phyloP scores from a whole-genome alignment of 2,888 invertebrate species.

The Epirrita christyi region DNA sequence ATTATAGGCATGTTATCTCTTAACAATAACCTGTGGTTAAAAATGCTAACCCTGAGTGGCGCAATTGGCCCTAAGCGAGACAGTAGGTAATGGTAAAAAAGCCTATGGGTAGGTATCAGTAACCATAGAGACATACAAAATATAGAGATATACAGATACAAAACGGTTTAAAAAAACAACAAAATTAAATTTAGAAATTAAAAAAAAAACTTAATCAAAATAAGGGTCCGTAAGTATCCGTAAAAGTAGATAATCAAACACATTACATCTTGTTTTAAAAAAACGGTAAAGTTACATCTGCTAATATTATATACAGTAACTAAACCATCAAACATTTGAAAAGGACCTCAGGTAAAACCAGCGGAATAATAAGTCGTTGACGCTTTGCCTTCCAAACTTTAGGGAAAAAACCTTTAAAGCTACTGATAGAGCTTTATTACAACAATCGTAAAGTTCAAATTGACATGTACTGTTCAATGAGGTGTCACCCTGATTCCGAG shows the following conservation, averaged over 20 bases:
- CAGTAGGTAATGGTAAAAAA: no score
- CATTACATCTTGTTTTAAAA: slow-evolving; percentile 5
- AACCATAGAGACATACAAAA: no score
- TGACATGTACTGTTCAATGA: not conserved
- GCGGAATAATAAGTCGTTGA: slow-evolving; percentile 6
- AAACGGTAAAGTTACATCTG: slow-evolving; percentile 2
- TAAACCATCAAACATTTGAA: slow-evolving; percentile 5
- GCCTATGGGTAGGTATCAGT: no score
- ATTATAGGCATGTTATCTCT: no score
- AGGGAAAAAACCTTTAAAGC: not conserved
- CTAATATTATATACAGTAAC: no score
- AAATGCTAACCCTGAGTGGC: no score
- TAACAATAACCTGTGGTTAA: no score
- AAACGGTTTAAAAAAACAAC: no score
- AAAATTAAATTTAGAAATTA: no score
- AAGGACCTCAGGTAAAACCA: slow-evolving; percentile 8
- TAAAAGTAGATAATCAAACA: not conserved
- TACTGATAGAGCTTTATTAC: not conserved
- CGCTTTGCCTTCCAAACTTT: not conserved
- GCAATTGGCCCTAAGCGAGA: no score
- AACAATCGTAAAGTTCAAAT: not conserved
- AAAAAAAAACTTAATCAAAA: no score
- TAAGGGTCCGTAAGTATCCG: not conserved
- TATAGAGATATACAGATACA: no score
- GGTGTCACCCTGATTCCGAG: not conserved